Base-by-base conservation (phyloP, 2,113 vertebrate genomes). In the Orthonyx spaldingii region DNA sequence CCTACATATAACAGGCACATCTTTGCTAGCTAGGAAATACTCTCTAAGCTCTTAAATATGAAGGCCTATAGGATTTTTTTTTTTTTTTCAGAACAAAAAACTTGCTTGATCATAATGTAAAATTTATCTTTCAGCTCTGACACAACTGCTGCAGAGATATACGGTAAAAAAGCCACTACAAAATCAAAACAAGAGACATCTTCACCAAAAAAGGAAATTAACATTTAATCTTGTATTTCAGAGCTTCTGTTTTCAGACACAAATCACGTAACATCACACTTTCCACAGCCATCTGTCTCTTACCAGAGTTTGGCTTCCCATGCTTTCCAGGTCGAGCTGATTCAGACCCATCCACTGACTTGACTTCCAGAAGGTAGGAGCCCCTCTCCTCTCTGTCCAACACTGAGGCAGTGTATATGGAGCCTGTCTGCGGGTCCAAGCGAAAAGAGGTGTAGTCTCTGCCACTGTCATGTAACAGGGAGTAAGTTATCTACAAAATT, bases 371-470 rank as follows among this genome's bases (percentile, higher is more conserved):
- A 21, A 99, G 98, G 90, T 99, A 99, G 5, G 98, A 99, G 35
- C 98, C 98, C 90, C 98, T 99, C 84, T 98, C 98, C 93, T 99
- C 99, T 10, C 99, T 98, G 82, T 99, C 99, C 95, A 99, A 99
- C 95, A 99, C 98, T 2, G 98, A 96, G 80, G 98, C 95, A 4
- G 98, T 98, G 96, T 98, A 98, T 95, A 99, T 98, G 77, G 97
- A 98, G 42, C 99, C 99, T 72, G 98, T 97, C 86, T 98, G 97
- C 2, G 98, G 96, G 91, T 99, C 98, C 50, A 99, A 96, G 49
- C n/a, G 97, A 87, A 99, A 99, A 88, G 93, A 97, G 22, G 90
- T 95, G 87, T 99, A 98, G 96, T 99, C 99, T 53, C 98, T 98
- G 59, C 98, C 98, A 63, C 98, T 98, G 85, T 99, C 99, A 60